Conservation (phyloP, 2,888 invertebrate genomes). For the Fissipunctia ypsillon region DNA sequence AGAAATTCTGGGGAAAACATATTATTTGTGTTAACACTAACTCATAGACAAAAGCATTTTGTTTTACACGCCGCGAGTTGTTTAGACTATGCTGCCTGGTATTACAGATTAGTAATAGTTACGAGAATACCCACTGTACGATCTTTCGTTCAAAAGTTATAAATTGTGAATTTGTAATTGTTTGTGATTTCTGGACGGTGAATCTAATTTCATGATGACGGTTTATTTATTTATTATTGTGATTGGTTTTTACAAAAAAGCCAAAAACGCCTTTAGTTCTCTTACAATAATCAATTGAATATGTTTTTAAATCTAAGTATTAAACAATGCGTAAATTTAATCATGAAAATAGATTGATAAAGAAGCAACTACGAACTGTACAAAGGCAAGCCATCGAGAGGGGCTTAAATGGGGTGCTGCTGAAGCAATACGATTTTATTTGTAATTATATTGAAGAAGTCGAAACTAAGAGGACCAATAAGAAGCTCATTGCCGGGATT, state of each 20-base stretch:
- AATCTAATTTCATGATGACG: slow-evolving; percentile 37
- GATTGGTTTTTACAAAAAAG: slow-evolving; percentile 4
- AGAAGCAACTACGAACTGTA: slow-evolving; percentile 69
- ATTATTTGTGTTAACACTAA: slow-evolving; percentile 26
- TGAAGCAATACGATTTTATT: slow-evolving; percentile 78
- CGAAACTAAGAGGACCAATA: slow-evolving; percentile 69
- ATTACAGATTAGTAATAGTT: background rate
- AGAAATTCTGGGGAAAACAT: slow-evolving; percentile 10
- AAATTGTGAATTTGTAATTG: background rate
- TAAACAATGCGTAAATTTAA: slow-evolving; percentile 62
- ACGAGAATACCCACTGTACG: slow-evolving; percentile 26
- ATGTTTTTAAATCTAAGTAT: slow-evolving; percentile 45
- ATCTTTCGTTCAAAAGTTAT: slow-evolving; percentile 7
- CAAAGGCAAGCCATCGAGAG: slow-evolving; percentile 78
- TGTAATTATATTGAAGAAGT: slow-evolving; percentile 71
- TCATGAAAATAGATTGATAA: slow-evolving; percentile 46
- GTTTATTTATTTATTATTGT: slow-evolving; percentile 56
- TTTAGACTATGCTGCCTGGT: background rate
- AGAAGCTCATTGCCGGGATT: slow-evolving; percentile 70
- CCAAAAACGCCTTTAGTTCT: background rate
- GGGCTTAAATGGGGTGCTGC: slow-evolving; percentile 73
- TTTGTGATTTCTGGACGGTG: slow-evolving; percentile 28
- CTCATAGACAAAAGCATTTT: slow-evolving; percentile 34
- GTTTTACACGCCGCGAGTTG: slow-evolving; percentile 11
- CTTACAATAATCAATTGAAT: background rate